Evolutionary conservation across 2,888 invertebrate species (phyloP).

Genomic region (Agapostemon virescens): DNA sequence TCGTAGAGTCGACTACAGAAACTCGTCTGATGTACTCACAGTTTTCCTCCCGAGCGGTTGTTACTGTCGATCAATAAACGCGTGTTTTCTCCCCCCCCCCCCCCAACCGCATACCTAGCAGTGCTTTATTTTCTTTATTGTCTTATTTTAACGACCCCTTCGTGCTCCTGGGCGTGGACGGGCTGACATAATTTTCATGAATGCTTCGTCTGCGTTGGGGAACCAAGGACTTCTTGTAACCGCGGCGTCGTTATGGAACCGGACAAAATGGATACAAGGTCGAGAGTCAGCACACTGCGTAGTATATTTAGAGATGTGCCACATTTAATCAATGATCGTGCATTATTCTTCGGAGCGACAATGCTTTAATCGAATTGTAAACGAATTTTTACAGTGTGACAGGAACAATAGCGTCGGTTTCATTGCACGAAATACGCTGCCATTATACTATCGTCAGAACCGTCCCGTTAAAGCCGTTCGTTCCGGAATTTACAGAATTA

Average conservation of each 20-base stretch:
- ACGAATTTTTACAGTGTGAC: neutral
- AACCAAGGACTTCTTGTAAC: constrained; percentile 4
- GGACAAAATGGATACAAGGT: constrained; percentile 3
- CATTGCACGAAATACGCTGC: neutral
- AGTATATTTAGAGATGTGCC: neutral
- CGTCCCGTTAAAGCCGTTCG: neutral
- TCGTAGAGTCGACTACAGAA: constrained; percentile 16
- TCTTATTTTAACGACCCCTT: constrained; percentile 26
- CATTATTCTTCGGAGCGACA: neutral
- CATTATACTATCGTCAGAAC: neutral
- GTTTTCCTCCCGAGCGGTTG: constrained; percentile 4
- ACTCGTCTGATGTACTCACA: neutral
- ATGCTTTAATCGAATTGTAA: neutral
- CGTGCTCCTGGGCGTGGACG: constrained; percentile 28
- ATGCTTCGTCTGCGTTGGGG: constrained; percentile 23
- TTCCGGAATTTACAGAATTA: neutral
- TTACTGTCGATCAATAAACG: constrained; percentile 41
- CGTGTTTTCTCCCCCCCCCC: neutral
- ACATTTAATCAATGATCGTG: neutral
- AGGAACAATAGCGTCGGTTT: neutral
- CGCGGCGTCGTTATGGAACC: constrained; percentile 13
- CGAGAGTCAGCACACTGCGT: constrained; percentile 1
- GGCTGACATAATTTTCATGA: constrained; percentile 41
- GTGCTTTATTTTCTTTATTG: constrained; percentile 16
- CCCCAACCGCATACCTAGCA: neutral